Evolutionary conservation across 2,888 invertebrate genomes (phyloP).

Genomic region (Limenitis arthemis): DNA sequence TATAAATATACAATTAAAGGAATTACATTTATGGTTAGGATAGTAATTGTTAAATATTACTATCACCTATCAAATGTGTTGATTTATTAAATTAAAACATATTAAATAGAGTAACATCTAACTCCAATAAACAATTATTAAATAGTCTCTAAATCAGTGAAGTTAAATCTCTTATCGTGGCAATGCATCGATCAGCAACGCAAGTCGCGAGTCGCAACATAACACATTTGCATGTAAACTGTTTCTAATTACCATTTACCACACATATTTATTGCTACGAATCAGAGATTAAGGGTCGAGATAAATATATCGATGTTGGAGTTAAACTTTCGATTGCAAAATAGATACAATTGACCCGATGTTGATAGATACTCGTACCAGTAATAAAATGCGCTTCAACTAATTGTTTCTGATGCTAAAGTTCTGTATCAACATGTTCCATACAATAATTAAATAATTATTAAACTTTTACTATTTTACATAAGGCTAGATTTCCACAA

Average conservation of each 20-base stretch:
- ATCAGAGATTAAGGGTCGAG: slow-evolving; percentile 5
- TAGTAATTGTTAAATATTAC: too few relatives aligned
- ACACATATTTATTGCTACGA: slow-evolving; percentile 8
- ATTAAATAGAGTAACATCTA: too few relatives aligned
- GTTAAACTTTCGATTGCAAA: not conserved
- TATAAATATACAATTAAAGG: too few relatives aligned
- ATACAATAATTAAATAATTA: too few relatives aligned
- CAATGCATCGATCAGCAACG: slow-evolving; percentile 6
- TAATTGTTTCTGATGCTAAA: too few relatives aligned
- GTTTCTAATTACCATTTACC: slow-evolving; percentile 14
- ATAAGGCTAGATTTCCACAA: too few relatives aligned
- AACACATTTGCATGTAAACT: slow-evolving; percentile 14
- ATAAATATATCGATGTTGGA: not conserved
- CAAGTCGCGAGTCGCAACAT: not conserved
- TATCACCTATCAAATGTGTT: too few relatives aligned
- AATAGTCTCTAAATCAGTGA: slow-evolving; percentile 3
- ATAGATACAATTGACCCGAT: not conserved
- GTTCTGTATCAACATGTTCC: too few relatives aligned
- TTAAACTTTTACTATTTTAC: too few relatives aligned
- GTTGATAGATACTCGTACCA: not conserved
- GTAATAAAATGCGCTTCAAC: too few relatives aligned
- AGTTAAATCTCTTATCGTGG: slow-evolving; percentile 6
- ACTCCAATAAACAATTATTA: not conserved
- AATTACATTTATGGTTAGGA: too few relatives aligned
- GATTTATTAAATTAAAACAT: too few relatives aligned